These are phyloP conservation scores for Monomorium pharaonis DNA, from an alignment of 1,140 invertebrate genomes.

Conservation along the genomic window DNA sequence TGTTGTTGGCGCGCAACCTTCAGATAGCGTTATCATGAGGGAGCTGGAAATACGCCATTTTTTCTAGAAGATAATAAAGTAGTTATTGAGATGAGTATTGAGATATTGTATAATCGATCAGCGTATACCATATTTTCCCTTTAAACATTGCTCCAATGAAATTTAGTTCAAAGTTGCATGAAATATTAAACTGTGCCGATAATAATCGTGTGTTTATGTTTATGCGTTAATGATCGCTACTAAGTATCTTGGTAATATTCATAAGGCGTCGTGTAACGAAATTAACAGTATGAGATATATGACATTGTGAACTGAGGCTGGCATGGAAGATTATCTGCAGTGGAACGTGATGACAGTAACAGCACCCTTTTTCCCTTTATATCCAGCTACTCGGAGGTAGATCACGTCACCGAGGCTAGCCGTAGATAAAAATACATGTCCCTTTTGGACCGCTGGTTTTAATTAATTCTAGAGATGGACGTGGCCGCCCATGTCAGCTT, in stretches of 20 bases:
- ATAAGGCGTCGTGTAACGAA: conserved; percentile 2
- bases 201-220: conserved; percentile 4
- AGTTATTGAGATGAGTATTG: not conserved
- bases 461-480: conserved; percentile 73
- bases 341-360: conserved; percentile 52
- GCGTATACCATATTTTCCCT: not conserved
- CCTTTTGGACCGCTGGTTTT: conserved; percentile 70
- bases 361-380: conserved; percentile 38
- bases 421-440: conserved; percentile 82
- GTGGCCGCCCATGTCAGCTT: conserved; percentile 69
- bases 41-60: not conserved
- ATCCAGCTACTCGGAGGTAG: conserved; percentile 71
- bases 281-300: conserved; percentile 49
- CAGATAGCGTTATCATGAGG: conserved; percentile 33
- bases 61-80: not conserved
- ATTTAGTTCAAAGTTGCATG: not conserved
- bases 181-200: not conserved
- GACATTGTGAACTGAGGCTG: conserved; percentile 57
- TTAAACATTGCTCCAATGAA: not conserved
- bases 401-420: conserved; percentile 68
- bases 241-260: conserved; percentile 25
- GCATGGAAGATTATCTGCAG: conserved; percentile 63
- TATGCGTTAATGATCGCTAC: conserved; percentile 18
- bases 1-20: conserved; percentile 58
- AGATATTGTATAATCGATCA: not conserved